phyloP scores from a whole-genome alignment of 1,140 invertebrate species.

The Hylaeus volcanicus region DNA sequence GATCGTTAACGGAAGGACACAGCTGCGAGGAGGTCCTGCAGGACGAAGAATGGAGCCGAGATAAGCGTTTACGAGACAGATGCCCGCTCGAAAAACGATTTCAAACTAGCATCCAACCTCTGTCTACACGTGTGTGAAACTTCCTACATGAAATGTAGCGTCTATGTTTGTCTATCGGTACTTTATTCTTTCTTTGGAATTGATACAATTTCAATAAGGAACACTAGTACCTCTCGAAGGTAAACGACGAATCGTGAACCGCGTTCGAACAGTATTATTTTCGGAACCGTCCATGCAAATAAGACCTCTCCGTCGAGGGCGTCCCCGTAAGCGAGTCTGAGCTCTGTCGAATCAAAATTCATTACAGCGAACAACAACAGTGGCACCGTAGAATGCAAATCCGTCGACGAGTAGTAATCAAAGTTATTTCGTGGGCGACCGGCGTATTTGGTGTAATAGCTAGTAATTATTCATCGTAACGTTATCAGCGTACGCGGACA shows the following conservation, averaged over 20 bases:
- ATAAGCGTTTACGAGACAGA: constrained; percentile 53
- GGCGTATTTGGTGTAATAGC: not conserved
- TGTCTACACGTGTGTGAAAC: not conserved
- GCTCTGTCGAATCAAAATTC: not conserved
- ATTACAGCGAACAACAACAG: not conserved
- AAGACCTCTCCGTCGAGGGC: too few species aligned
- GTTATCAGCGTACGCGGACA: not conserved
- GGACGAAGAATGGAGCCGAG: constrained; percentile 20
- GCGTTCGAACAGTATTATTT: too few species aligned
- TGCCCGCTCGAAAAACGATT: constrained; percentile 25
- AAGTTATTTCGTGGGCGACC: not conserved
- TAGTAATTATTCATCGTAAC: constrained; percentile 7
- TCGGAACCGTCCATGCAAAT: not conserved
- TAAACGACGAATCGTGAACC: too few species aligned
- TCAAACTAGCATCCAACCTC: not conserved
- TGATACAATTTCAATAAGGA: too few species aligned
- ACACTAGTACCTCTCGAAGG: too few species aligned
- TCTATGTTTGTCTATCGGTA: too few species aligned
- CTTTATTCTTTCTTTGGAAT: too few species aligned
- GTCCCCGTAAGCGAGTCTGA: not conserved
- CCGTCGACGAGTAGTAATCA: not conserved
- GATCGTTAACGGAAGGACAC: constrained; percentile 1
- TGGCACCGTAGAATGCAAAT: not conserved
- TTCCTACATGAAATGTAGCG: too few species aligned
- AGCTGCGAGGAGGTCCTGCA: not conserved